Evolutionary conservation across 2,797 vertebrate species (phyloP).

Genomic region (Caiman crocodilus): DNA sequence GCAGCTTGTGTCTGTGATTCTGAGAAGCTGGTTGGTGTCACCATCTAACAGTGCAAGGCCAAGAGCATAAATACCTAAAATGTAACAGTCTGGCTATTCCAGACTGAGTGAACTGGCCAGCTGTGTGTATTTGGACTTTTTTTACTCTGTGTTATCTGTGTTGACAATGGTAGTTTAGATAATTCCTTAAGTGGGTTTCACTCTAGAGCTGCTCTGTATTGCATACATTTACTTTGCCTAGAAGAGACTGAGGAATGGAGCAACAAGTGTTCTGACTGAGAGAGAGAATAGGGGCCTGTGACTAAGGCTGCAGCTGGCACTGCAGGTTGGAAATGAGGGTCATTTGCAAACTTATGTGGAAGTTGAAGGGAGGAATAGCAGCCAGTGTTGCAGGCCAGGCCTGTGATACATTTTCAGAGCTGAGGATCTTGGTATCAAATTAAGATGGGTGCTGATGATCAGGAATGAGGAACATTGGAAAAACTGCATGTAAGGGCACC

Average conservation of each 20-base stretch:
- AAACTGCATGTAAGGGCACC: background rate
- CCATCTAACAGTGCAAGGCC: background rate
- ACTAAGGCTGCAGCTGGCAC: background rate
- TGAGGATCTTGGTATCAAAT: background rate
- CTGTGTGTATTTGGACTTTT: constrained; percentile 18
- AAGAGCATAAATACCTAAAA: background rate
- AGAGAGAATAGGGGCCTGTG: background rate
- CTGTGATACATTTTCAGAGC: background rate
- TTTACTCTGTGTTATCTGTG: background rate
- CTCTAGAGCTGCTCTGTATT: background rate
- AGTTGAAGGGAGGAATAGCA: background rate
- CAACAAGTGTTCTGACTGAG: background rate
- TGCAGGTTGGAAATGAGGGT: background rate
- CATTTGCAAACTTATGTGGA: background rate
- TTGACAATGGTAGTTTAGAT: background rate
- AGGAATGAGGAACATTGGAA: fast-evolving
- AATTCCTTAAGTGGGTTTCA: constrained; percentile 8
- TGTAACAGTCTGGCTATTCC: constrained; percentile 1
- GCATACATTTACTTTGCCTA: background rate
- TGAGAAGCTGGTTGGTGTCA: background rate
- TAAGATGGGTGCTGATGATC: background rate
- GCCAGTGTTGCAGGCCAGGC: background rate
- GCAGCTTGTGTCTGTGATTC: background rate
- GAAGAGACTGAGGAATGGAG: background rate
- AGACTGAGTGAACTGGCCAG: constrained; percentile 15